Evolutionary conservation across 2,113 vertebrate genomes (phyloP), one percentile per base, ranked within the genome.

Genomic region (Penelope pileata): DNA sequence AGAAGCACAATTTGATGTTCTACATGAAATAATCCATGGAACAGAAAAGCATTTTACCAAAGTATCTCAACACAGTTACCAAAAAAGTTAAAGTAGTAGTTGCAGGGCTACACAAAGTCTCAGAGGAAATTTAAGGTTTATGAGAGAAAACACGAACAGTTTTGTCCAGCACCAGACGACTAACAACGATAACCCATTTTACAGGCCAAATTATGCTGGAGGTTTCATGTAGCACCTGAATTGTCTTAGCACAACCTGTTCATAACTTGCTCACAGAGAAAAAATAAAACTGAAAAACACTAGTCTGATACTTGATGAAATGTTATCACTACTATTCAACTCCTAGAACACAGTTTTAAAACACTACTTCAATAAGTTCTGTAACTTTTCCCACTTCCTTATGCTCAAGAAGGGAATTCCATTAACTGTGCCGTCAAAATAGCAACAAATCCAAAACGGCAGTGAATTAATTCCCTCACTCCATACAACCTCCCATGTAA

Each of bases 171-270:
- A 82, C 3, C 21, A 76, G 16, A 40, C 32, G 18, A 90, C 50
- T 64, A 50, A 80, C 48, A 5, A 59, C 26, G 48, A 45, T 12
- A 70, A 56, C 4, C 16, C n/a, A 56, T 30, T 79, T 32, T 73
- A 64, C 43, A 51, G 27, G 17, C 79, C 51, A 81, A 81, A 72
- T 51, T 48, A 48, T 9, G n/a, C 23, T 82, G 14, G 17, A 73
- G 32, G 19, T 53, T 86, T 70, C 54, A 86, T 0, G 0, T 6
- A 53, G 45, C 34, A 64, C 10, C 4, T 0, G 3, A 85, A 76
- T 14, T 62, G 9, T 74, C 63, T 62, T 27, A 48, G 21, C 32
- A 47, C 26, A 88, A 77, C 18, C 6, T 24, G 7, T 12, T 81
- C 34, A 67, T 63, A 80, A 86, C 24, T 45, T n/a, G 53, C 47